Conservation (phyloP, 2,797 vertebrate species). For the Lutjanus argentimaculatus region DNA sequence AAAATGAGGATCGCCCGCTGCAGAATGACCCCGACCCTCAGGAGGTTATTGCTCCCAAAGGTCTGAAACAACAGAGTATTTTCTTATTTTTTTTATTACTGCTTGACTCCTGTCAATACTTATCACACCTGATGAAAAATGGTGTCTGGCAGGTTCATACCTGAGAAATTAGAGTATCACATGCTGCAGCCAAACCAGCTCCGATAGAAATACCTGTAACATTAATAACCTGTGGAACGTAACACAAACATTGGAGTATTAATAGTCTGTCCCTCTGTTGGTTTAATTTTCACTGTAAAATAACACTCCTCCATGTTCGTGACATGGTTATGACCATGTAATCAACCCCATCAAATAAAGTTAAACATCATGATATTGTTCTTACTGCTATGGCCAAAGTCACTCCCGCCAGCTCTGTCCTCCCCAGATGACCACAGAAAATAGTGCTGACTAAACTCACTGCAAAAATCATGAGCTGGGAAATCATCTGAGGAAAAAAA, state of each 20-base stretch:
- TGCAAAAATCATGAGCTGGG: conserved; percentile 86
- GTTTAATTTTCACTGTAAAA: neutral
- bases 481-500: conserved; percentile 80
- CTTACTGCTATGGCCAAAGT: conserved; percentile 88
- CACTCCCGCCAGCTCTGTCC: conserved; percentile 87
- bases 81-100: too few species aligned
- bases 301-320: too few species aligned
- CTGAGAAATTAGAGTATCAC: conserved; percentile 89
- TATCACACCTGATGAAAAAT: neutral
- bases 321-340: too few species aligned
- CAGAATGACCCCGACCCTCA: conserved; percentile 89
- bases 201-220: conserved; percentile 90
- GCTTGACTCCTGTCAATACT: neutral
- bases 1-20: conserved; percentile 89
- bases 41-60: conserved; percentile 88
- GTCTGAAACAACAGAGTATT: conserved; percentile 78
- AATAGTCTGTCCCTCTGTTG: neutral
- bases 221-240: conserved; percentile 87
- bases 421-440: conserved; percentile 93
- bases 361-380: conserved; percentile 55
- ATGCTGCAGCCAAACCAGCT: conserved; percentile 88
- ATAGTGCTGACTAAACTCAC: conserved; percentile 88
- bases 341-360: too few species aligned
- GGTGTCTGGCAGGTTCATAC: conserved; percentile 48
- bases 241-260: conserved; percentile 5